Evolutionary conservation across 2,888 invertebrate species (phyloP), one percentile per base, ranked within the genome.

Genomic region (Cetonia aurata): DNA sequence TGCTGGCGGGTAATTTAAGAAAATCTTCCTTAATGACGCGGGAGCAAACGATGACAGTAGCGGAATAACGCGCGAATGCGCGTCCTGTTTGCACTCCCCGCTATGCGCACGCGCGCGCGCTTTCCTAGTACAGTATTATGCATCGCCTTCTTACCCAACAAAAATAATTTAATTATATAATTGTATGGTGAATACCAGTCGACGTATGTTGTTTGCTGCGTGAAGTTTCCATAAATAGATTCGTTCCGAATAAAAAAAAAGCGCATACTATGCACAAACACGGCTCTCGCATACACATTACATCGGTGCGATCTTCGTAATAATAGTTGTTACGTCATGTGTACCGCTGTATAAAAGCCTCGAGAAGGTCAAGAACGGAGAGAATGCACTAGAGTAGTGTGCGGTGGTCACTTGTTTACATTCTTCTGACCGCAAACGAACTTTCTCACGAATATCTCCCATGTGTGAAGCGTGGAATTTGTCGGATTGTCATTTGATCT

Each of bases 361-460:
- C 48, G 72, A 33, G 71, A 72, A 72, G 72, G 72, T 72, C 72
- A 72, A 72, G 72, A 69, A 59, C 60, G 60, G 56, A 56, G 56
- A 59, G 69, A 69, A 69, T 69, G 69, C 69, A 69, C 52, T 62
- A 59, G 25, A 56, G 56, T 25, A 25, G 25, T 25, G 25, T 56
- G 15, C 48, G 56, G 59, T 67, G 70, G 70, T 70, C 66, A 65
- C 69, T 71, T 73, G 73, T 73, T 73, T 73, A 73, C 73, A 73
- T 71, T 71, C 71, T 57, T 69, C 44, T 72, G 71, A 68, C 70
- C 72, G 72, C 62, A 65, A 46, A 67, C 71, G 71, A 71, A 73
- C 73, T 73, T 73, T 73, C 73, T 73, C 73, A 73, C 71, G 73
- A 73, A 71, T 73, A 71, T 71, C 71, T 68, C 72, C 25, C 25